phyloP scores from a whole-genome alignment of 37 sponge, comb jelly and placozoan genomes.

The Lycopodina hypogea region DNA sequence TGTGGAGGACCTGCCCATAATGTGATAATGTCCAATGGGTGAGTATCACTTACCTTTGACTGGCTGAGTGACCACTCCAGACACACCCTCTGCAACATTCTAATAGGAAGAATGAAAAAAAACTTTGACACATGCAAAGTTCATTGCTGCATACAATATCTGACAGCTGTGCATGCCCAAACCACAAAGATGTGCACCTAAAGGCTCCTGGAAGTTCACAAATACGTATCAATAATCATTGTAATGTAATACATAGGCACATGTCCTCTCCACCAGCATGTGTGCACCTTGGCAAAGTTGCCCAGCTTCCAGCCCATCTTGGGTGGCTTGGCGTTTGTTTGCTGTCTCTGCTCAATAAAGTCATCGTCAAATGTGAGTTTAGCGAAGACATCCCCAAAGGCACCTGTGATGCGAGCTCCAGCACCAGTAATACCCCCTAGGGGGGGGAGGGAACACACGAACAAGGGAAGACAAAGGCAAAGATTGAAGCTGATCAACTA shows the following conservation, averaged over 20 bases:
- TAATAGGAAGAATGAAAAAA: not conserved
- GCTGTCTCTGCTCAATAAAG: slow-evolving; percentile 70
- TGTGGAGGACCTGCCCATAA: too few relatives aligned
- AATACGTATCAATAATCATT: not conserved
- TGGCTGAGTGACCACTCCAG: slow-evolving; percentile 79
- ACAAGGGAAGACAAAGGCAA: not conserved
- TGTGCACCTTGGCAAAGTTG: slow-evolving; percentile 64
- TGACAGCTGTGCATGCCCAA: too few relatives aligned
- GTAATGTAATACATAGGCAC: not conserved
- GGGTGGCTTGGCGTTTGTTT: slow-evolving; percentile 42
- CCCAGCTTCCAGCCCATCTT: slow-evolving; percentile 58
- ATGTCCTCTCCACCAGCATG: not conserved
- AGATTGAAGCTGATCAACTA: not conserved
- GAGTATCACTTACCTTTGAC: slow-evolving; percentile 88
- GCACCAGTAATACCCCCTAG: slow-evolving; percentile 87
- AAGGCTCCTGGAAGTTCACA: not conserved
- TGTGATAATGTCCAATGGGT: too few relatives aligned
- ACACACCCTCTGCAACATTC: slow-evolving; percentile 75
- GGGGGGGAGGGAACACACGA: not conserved
- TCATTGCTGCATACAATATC: too few relatives aligned
- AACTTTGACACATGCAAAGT: not conserved
- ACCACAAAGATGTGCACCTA: not conserved
- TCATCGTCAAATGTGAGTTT: slow-evolving; percentile 79
- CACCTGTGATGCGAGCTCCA: slow-evolving; percentile 77
- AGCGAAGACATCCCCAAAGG: slow-evolving; percentile 83